phyloP scores from a whole-genome alignment of 1,140 invertebrate species.

The Brachionus koreanus region DNA sequence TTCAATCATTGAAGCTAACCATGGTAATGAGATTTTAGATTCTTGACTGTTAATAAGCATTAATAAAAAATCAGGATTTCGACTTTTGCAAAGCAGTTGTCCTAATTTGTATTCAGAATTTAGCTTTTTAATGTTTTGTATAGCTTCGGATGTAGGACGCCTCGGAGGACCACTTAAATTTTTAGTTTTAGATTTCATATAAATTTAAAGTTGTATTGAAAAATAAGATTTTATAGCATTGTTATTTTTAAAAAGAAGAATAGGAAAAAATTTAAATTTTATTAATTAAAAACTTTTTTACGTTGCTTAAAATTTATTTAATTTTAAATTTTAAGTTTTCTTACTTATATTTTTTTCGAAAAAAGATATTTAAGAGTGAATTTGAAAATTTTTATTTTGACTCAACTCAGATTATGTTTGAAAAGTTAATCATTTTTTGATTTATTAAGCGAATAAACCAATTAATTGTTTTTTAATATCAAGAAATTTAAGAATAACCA shows the following conservation, averaged over 20 bases:
- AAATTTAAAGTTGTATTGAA: background rate
- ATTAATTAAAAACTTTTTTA: too few species aligned
- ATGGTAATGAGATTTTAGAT: slow-evolving; percentile 73
- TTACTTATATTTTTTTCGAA: too few species aligned
- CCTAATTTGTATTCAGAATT: slow-evolving; percentile 76
- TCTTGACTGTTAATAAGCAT: slow-evolving; percentile 81
- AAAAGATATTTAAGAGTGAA: too few species aligned
- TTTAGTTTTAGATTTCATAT: slow-evolving; percentile 46
- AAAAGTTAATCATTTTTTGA: too few species aligned
- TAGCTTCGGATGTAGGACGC: slow-evolving; percentile 69
- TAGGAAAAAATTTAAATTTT: too few species aligned
- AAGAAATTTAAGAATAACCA: background rate
- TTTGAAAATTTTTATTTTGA: too few species aligned
- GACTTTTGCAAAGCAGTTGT: slow-evolving; percentile 79
- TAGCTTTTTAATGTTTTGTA: slow-evolving; percentile 75
- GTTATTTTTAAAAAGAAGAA: too few species aligned
- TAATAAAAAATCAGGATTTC: slow-evolving; percentile 83
- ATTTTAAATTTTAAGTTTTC: too few species aligned
- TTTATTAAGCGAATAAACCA: too few species aligned
- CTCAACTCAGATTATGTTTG: too few species aligned
- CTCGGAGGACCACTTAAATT: slow-evolving; percentile 67
- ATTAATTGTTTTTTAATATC: too few species aligned
- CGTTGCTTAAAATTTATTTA: too few species aligned
- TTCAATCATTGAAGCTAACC: slow-evolving; percentile 87
- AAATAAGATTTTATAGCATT: background rate